Evolutionary conservation across 2,797 vertebrate species (phyloP).

Genomic region (Trachurus trachurus): DNA sequence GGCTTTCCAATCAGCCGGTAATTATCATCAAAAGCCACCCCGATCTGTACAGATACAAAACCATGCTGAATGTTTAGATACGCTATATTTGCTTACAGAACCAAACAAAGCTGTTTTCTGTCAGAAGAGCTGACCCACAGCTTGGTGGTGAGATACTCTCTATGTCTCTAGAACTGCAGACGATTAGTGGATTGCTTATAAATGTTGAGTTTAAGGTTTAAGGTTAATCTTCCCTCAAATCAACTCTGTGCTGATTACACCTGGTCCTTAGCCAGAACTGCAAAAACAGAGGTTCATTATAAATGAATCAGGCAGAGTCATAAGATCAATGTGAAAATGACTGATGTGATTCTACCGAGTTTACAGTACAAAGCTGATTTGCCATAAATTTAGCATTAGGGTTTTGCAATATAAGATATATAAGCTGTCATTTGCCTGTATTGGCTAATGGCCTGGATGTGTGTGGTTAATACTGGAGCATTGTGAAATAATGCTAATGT

Average conservation of each 20-base stretch:
- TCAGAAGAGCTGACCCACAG: neutral
- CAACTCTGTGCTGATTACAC: neutral
- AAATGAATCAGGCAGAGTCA: neutral
- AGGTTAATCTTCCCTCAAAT: neutral
- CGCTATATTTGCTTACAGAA: neutral
- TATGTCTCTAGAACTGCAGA: slow-evolving; percentile 6
- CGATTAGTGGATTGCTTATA: slow-evolving; percentile 17
- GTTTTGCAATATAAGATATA: neutral
- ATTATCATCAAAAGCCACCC: neutral
- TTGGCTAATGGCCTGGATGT: neutral
- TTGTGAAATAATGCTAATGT: neutral
- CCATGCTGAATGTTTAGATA: neutral
- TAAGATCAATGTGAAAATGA: neutral
- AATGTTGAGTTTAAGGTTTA: slow-evolving; percentile 8
- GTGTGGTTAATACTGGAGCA: neutral
- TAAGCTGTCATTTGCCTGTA: neutral
- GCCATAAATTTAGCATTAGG: neutral
- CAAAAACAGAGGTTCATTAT: neutral
- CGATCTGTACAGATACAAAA: neutral
- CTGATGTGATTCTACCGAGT: neutral
- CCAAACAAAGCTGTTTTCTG: neutral
- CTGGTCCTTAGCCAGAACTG: slow-evolving; percentile 13
- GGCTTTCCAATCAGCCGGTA: neutral
- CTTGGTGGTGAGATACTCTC: neutral
- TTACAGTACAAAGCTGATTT: neutral